Evolutionary conservation across 2,113 vertebrate species (phyloP).

Genomic region (Strix aluco): DNA sequence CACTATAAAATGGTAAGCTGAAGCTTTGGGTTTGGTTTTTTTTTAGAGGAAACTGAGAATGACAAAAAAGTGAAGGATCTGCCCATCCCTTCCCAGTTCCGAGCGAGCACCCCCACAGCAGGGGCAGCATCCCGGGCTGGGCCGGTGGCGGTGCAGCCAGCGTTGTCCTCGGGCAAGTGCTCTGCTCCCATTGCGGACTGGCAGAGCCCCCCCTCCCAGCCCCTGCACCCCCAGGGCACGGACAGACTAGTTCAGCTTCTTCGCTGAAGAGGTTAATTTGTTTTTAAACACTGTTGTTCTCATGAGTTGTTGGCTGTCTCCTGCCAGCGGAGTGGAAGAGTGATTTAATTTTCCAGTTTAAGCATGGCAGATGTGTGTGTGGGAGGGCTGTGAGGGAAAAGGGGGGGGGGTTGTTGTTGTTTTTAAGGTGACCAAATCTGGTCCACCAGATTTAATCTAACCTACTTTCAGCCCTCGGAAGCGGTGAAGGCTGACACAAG

Average conservation of each 20-base stretch:
- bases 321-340: conserved; percentile 3
- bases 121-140: no score
- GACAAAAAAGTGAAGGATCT: background rate
- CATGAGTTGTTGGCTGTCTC: background rate
- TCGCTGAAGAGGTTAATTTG: background rate
- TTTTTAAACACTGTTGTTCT: background rate
- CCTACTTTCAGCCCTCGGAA: background rate
- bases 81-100: background rate
- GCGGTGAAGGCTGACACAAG: background rate
- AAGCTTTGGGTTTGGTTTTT: background rate
- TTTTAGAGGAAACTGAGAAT: background rate
- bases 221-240: background rate
- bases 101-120: accelerated
- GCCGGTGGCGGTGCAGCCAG: accelerated
- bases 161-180: accelerated
- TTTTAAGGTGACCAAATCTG: conserved; percentile 44
- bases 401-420: background rate
- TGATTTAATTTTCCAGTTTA: background rate
- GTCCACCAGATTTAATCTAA: background rate
- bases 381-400: conserved; percentile 5
- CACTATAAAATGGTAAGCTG: background rate
- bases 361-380: conserved; percentile 44
- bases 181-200: accelerated
- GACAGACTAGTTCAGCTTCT: background rate
- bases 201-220: background rate